Conservation (phyloP, 2,113 vertebrate species). For the Pampusana beccarii region DNA sequence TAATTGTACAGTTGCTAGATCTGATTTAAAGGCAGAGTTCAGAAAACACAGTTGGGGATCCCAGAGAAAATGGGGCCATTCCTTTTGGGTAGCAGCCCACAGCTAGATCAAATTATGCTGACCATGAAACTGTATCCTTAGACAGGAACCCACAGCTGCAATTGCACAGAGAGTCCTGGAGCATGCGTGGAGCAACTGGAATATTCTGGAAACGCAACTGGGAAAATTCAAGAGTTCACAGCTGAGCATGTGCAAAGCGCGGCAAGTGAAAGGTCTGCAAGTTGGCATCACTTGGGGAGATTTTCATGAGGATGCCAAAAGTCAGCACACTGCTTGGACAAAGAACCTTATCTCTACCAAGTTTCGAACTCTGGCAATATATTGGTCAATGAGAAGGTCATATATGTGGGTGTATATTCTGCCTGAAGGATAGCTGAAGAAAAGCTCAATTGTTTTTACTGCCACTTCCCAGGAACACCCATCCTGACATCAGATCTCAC, state of each 20-base stretch:
- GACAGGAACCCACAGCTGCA: constrained; percentile 62
- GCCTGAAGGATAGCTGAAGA: neutral
- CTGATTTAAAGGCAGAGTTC: neutral
- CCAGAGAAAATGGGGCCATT: constrained; percentile 28
- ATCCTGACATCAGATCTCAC: neutral
- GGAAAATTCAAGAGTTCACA: constrained; percentile 10
- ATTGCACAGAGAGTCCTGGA: neutral
- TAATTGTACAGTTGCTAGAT: neutral
- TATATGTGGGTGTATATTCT: neutral
- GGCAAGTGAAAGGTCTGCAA: neutral
- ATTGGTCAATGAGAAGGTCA: neutral
- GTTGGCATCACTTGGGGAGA: neutral
- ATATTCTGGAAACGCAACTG: constrained; percentile 42
- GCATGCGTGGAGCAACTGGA: constrained; percentile 9
- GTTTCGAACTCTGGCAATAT: neutral
- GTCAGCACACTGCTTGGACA: neutral
- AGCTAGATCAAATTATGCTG: constrained; percentile 61
- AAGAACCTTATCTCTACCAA: neutral
- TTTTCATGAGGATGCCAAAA: neutral
- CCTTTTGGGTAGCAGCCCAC: constrained; percentile 47
- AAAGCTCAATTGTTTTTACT: neutral
- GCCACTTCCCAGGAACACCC: neutral
- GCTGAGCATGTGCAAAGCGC: constrained; percentile 13
- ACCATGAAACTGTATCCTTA: constrained; percentile 60
- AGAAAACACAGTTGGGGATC: neutral